Conservation (phyloP, 2,888 invertebrate species). For the Dinocampus coccinellae region DNA sequence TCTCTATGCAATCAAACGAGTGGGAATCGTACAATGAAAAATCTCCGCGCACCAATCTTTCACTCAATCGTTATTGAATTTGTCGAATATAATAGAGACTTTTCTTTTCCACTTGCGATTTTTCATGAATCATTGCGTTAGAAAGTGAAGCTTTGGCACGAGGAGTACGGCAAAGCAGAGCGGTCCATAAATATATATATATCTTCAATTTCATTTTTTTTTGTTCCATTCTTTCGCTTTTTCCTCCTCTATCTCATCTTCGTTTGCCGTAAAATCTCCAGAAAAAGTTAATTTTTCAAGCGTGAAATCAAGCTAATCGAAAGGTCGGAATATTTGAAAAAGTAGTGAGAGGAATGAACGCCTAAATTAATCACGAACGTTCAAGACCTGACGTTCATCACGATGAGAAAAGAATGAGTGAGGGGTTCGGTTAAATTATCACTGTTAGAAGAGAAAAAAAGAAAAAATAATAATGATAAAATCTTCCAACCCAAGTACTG, state of each 20-base stretch:
- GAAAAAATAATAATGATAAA: slow-evolving; percentile 21
- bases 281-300: slow-evolving; percentile 51
- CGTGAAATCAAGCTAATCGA: slow-evolving; percentile 56
- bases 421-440: slow-evolving; percentile 27
- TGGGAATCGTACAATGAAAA: background rate
- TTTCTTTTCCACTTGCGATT: slow-evolving; percentile 37
- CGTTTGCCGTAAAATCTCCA: slow-evolving; percentile 38
- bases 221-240: slow-evolving; percentile 4
- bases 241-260: no score
- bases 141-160: no score
- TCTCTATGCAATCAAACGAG: slow-evolving; percentile 22
- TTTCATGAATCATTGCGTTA: slow-evolving; percentile 40
- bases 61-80: slow-evolving; percentile 30
- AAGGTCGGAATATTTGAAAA: slow-evolving; percentile 48
- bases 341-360: slow-evolving; percentile 37
- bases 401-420: slow-evolving; percentile 15
- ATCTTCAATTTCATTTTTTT: background rate
- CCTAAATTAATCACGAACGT: slow-evolving; percentile 47
- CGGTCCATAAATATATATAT: no score
- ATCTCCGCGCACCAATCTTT: slow-evolving; percentile 33
- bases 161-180: no score
- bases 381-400: slow-evolving; percentile 5
- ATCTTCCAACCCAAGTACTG: slow-evolving; percentile 19
- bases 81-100: slow-evolving; percentile 30
- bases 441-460: no score